These are phyloP conservation scores for Xanthorhoe spadicearia DNA, from an alignment of 2,888 invertebrate species.

Conservation along the genomic window DNA sequence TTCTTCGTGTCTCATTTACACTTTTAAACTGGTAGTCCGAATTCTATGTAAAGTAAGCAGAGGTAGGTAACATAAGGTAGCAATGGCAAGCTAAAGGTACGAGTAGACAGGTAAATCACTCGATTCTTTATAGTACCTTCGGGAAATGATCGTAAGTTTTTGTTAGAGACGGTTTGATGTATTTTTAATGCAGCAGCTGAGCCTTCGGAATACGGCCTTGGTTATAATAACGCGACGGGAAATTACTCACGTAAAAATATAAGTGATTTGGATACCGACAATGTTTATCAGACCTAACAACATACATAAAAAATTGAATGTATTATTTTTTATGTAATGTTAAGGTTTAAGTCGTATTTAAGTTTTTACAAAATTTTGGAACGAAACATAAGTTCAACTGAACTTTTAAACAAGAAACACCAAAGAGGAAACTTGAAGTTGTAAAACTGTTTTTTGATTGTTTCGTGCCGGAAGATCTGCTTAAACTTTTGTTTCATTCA, in stretches of 20 bases:
- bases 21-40: not conserved
- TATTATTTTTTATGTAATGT: too few species aligned
- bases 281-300: too few species aligned
- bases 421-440: not conserved
- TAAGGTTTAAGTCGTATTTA: too few species aligned
- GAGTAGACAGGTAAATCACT: conserved; percentile 44
- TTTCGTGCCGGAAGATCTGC: not conserved
- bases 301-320: too few species aligned
- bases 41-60: not conserved
- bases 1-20: too few species aligned
- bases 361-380: not conserved
- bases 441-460: not conserved
- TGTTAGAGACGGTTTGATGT: conserved; percentile 23
- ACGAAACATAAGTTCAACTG: not conserved
- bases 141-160: conserved; percentile 34
- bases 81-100: conserved; percentile 6
- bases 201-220: conserved; percentile 8
- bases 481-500: not conserved
- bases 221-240: too few species aligned
- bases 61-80: not conserved
- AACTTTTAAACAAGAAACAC: not conserved
- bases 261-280: too few species aligned
- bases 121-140: conserved; percentile 42
- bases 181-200: conserved; percentile 14
- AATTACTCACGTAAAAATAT: too few species aligned